Evolutionary conservation across 2,113 vertebrate species (phyloP).

Genomic region (Passer montanus): DNA sequence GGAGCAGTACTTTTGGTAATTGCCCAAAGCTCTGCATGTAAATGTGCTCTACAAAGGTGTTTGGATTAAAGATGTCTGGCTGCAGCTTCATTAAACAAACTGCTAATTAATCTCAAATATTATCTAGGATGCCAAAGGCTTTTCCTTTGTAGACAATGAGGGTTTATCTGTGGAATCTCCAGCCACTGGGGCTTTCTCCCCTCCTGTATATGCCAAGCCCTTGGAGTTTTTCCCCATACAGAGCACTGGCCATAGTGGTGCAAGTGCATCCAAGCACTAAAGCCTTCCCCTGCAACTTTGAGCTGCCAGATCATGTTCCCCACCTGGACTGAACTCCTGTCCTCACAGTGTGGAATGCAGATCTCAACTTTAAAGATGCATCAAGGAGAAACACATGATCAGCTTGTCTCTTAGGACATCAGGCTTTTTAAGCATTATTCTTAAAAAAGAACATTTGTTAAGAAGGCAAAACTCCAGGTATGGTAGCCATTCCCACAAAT

Average conservation of each 20-base stretch:
- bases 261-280: neutral
- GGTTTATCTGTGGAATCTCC: constrained; percentile 41
- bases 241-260: neutral
- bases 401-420: neutral
- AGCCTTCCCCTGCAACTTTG: neutral
- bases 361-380: neutral
- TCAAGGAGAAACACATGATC: neutral
- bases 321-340: neutral
- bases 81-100: constrained; percentile 44
- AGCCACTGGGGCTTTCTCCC: neutral
- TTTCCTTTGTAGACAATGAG: neutral
- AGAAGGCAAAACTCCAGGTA: neutral
- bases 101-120: constrained; percentile 55
- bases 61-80: constrained; percentile 51
- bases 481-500: neutral
- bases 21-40: constrained; percentile 19
- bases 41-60: constrained; percentile 18
- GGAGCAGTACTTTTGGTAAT: constrained; percentile 3
- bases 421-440: neutral
- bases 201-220: neutral
- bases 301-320: neutral
- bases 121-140: constrained; percentile 5
- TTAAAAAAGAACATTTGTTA: neutral
- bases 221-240: neutral
- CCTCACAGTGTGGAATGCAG: neutral